Conservation (phyloP, 2,888 invertebrate genomes). For the Erynnis tages region DNA sequence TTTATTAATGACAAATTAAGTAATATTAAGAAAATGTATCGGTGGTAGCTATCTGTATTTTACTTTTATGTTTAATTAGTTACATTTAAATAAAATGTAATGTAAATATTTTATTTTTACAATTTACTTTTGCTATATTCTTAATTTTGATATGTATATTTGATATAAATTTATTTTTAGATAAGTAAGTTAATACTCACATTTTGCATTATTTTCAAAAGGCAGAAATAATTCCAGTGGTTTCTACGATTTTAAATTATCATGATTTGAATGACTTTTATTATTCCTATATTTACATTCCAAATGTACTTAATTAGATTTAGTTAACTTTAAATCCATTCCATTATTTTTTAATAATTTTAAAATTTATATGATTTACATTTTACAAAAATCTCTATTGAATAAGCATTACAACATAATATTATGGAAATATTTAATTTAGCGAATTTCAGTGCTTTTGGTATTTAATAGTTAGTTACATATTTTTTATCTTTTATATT, state of each 20-base stretch:
- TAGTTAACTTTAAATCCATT: constrained; percentile 29
- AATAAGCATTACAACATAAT: too few relatives aligned
- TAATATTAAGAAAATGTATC: too few relatives aligned
- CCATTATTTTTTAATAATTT: not conserved
- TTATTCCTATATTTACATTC: constrained; percentile 44
- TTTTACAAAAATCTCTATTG: too few relatives aligned
- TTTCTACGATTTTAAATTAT: not conserved
- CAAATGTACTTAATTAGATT: constrained; percentile 68
- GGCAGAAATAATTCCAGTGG: not conserved
- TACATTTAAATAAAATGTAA: constrained; percentile 3
- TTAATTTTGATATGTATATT: constrained; percentile 6
- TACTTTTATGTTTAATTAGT: constrained; percentile 8
- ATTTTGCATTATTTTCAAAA: not conserved
- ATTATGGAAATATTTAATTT: too few relatives aligned
- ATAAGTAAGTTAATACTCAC: constrained; percentile 17
- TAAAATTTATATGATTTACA: too few relatives aligned
- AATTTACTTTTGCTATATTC: constrained; percentile 27
- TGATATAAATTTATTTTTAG: constrained; percentile 7
- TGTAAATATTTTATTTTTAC: constrained; percentile 18
- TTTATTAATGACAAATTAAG: too few relatives aligned
- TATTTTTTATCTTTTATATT: too few relatives aligned
- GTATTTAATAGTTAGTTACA: too few relatives aligned
- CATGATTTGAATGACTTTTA: not conserved
- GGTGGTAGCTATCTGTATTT: constrained; percentile 29
- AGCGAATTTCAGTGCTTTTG: too few relatives aligned